A percentile compares a stretch with the other conserved stretches of the same genome.
Conservation (phyloP, 2,888 invertebrate species). For the Drosophila prostipennis region DNA sequence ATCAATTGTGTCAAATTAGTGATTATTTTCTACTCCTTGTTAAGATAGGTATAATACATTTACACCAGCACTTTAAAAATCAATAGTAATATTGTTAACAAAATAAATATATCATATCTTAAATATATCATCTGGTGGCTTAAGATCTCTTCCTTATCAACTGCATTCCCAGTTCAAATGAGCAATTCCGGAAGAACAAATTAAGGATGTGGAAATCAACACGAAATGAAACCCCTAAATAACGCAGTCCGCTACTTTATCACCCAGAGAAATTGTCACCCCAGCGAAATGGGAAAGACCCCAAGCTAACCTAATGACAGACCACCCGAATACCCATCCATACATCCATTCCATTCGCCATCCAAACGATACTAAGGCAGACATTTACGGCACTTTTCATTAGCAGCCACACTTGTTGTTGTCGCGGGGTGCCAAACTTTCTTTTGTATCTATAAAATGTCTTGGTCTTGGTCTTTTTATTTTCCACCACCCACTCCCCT, state of each 20-base stretch:
- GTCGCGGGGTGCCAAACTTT: constrained; percentile 20
- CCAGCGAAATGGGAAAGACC: background rate
- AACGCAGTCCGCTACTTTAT: constrained; percentile 22
- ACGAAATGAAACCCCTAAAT: constrained; percentile 12
- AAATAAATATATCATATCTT: too few relatives aligned
- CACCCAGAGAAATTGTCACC: constrained; percentile 1
- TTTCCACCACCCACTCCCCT: constrained; percentile 49
- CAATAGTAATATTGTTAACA: too few relatives aligned
- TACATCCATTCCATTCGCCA: constrained; percentile 18
- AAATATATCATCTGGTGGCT: background rate
- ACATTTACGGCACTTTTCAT: constrained; percentile 66
- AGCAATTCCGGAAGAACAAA: background rate
- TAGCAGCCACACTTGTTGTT: constrained; percentile 71
- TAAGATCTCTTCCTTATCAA: background rate
- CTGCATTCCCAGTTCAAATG: background rate
- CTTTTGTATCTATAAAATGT: constrained; percentile 62
- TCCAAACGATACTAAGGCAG: constrained; percentile 51
- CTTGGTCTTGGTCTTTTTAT: constrained; percentile 58
- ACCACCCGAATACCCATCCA: too few relatives aligned
- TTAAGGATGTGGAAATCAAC: constrained; percentile 4
- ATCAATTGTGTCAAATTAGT: too few relatives aligned
- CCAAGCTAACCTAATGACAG: constrained; percentile 15
- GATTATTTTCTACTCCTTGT: too few relatives aligned
- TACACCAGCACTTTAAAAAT: too few relatives aligned
- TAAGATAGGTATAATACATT: too few relatives aligned